Conservation (phyloP, 1,140 invertebrate genomes). For the Phymorhynchus buccinoides region DNA sequence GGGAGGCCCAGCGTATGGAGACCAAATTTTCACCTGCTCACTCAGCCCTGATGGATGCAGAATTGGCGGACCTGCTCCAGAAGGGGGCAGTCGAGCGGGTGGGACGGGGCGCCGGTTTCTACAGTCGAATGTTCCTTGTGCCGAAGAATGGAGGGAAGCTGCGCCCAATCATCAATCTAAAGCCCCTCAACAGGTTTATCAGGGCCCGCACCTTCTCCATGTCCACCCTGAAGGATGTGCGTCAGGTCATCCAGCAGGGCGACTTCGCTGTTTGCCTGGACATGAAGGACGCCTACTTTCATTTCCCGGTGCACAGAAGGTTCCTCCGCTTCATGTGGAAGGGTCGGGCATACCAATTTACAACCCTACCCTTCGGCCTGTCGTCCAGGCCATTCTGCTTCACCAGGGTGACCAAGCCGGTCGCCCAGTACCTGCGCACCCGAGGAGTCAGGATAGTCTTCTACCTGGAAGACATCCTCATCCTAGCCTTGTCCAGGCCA, state of each 20-base stretch:
- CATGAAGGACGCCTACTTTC: constrained; percentile 43
- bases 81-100: no score
- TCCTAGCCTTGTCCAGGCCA: not conserved
- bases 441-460: not conserved
- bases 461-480: not conserved
- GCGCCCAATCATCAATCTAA: constrained; percentile 42
- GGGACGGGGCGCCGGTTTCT: constrained; percentile 19
- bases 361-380: no score
- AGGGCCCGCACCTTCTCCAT: constrained; percentile 39
- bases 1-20: no score
- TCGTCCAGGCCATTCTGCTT: no score
- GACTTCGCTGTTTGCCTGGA: constrained; percentile 39
- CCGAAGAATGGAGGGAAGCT: constrained; percentile 36
- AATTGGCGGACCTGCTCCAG: no score
- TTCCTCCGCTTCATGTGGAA: no score
- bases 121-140: constrained; percentile 40
- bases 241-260: constrained; percentile 29
- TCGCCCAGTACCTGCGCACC: not conserved
- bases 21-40: no score
- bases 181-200: constrained; percentile 35
- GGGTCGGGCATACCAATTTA: no score
- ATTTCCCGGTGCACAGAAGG: constrained; percentile 32
- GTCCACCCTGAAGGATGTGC: constrained; percentile 36
- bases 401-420: not conserved
- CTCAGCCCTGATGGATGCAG: no score